Evolutionary conservation across 2,113 vertebrate genomes (phyloP), one percentile per base, ranked within the genome.

Genomic region (Xyliphius kryptos): DNA sequence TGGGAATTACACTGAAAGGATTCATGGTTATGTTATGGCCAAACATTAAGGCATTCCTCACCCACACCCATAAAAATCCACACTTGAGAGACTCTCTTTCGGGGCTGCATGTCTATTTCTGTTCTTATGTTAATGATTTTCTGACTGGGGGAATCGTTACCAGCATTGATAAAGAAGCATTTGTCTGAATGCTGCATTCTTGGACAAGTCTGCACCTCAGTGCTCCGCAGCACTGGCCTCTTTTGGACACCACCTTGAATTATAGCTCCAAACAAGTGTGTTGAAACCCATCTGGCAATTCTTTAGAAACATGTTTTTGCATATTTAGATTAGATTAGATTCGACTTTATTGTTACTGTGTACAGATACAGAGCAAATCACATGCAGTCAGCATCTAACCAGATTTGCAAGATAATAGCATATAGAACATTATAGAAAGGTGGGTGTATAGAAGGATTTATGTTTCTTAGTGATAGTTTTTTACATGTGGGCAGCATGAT

Each of bases 91-190:
- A 12, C 41, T 44, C 12, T 57, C 22, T 53, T 46, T 63, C 32
- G 56, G 47, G 21, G 4, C 64, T 52, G 51, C 19, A 36, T 37
- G 51, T 43, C 48, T 66, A n/a, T 49, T 66, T 51, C 66, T 55
- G 57, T 20, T 12, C 58, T 5, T 58, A 43, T 67, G 69, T 78
- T 77, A 72, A 62, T 75, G 53, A 77, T 75, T 70, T 58, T 74
- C 73, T 74, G 62, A 36, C 67, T 66, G 67, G 43, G 66, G 51
- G 59, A 66, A 79, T 77, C 32, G n/a, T 64, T 79, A 69, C 40
- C 59, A 49, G 47, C 66, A 69, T 61, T 63, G 59, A 70, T 76
- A 63, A 81, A 76, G 77, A 71, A 75, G 52, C 53, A 66, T 66
- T 56, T 80, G 63, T 69, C 75, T 78, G 9, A 17, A 20, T 63